These are phyloP conservation scores for Rhombomys opimus DNA, from an alignment of 2,113 vertebrate species.

Conservation along the genomic window DNA sequence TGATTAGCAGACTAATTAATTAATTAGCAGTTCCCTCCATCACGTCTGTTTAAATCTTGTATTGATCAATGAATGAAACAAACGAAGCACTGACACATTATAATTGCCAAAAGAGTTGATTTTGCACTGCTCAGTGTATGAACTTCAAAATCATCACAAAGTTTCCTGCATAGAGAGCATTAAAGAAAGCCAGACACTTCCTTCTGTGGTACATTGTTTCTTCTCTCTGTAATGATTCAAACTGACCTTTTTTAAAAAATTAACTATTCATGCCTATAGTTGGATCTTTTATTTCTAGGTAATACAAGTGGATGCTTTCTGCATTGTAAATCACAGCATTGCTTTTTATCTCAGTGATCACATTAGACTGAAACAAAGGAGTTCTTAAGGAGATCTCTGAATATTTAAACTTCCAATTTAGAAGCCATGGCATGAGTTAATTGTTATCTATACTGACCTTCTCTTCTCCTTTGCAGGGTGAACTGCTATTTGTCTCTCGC, in stretches of 20 bases:
- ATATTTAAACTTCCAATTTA: conserved; percentile 30
- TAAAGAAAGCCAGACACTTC: not conserved
- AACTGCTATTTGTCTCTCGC: conserved; percentile 91
- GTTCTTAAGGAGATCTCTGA: not conserved
- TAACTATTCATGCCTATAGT: not conserved
- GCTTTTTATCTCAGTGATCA: not conserved
- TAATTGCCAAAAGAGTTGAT: conserved; percentile 15
- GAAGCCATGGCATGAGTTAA: not conserved
- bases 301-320: not conserved
- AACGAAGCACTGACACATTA: not conserved
- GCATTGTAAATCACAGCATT: not conserved
- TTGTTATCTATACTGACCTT: not conserved
- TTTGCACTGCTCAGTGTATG: not conserved
- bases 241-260: not conserved
- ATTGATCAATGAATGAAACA: conserved; percentile 38
- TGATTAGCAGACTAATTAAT: not conserved
- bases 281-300: not conserved
- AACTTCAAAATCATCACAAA: not conserved
- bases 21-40: not conserved
- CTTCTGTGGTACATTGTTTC: not conserved
- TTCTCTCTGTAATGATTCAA: not conserved
- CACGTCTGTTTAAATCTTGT: not conserved
- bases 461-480: conserved; percentile 86
- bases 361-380: not conserved
- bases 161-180: not conserved